phyloP scores from a whole-genome alignment of 2,113 vertebrate species.

The Montifringilla adamsi region DNA sequence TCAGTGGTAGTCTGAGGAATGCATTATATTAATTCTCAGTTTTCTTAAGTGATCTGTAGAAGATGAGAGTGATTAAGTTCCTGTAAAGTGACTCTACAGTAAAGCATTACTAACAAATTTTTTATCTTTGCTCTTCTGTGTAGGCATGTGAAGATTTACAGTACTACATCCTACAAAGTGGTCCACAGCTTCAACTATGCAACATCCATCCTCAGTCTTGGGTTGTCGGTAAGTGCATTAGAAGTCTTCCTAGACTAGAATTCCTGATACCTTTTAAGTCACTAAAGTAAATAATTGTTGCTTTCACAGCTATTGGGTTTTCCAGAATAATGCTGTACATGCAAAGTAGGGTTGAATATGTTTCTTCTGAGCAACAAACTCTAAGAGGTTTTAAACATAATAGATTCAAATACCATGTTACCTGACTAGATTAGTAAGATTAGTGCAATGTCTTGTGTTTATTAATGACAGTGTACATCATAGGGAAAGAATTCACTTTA shows the following conservation, averaged over 20 bases:
- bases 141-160: conserved; percentile 97
- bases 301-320: neutral
- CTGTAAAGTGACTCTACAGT: neutral
- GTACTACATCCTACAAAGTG: conserved; percentile 91
- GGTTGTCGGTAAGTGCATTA: conserved; percentile 83
- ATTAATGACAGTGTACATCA: neutral
- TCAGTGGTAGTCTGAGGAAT: neutral
- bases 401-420: neutral
- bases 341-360: neutral
- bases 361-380: neutral
- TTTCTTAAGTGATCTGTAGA: neutral
- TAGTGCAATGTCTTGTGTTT: neutral
- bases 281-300: neutral
- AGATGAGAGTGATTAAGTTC: neutral
- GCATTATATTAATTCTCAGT: neutral
- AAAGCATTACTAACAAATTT: neutral
- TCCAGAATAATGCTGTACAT: neutral
- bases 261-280: neutral
- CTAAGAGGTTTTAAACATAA: neutral
- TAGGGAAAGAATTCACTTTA: neutral
- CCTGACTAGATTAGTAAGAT: neutral
- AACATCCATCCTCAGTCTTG: conserved; percentile 91
- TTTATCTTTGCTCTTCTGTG: conserved; percentile 4
- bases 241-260: neutral
- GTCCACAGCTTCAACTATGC: conserved; percentile 94